These are phyloP conservation scores for Microtus agrestis DNA, from an alignment of 2,797 vertebrate genomes.

Conservation along the genomic window DNA sequence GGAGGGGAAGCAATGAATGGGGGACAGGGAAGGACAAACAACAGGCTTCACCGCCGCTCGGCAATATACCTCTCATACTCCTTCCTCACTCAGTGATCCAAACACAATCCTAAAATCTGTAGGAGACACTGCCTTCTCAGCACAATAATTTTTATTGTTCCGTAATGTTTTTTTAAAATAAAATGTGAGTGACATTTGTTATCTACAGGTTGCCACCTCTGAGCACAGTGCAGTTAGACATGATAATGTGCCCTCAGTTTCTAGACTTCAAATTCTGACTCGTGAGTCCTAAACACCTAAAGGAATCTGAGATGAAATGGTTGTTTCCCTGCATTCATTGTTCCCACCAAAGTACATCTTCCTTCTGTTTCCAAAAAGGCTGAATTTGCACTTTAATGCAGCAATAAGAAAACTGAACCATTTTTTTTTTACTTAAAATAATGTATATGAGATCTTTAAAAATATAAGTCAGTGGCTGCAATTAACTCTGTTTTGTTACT, in stretches of 20 bases:
- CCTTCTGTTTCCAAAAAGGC: neutral
- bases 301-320: neutral
- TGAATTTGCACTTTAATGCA: neutral
- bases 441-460: neutral
- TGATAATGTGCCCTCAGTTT: neutral
- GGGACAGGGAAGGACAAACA: neutral
- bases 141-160: neutral
- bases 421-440: neutral
- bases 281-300: neutral
- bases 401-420: neutral
- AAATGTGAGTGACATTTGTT: neutral
- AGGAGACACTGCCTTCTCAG: neutral
- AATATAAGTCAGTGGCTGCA: neutral
- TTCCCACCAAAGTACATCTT: neutral
- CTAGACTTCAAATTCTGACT: neutral
- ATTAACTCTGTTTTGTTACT: neutral
- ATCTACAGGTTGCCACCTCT: neutral
- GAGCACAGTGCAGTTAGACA: neutral
- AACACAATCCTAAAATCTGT: neutral
- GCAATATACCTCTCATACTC: neutral
- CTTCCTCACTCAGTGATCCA: neutral
- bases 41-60: neutral
- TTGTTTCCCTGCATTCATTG: neutral
- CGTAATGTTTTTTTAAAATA: neutral
- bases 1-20: neutral